Evolutionary conservation across 1,140 invertebrate species (phyloP).

Genomic region (Tetranychus urticae): DNA sequence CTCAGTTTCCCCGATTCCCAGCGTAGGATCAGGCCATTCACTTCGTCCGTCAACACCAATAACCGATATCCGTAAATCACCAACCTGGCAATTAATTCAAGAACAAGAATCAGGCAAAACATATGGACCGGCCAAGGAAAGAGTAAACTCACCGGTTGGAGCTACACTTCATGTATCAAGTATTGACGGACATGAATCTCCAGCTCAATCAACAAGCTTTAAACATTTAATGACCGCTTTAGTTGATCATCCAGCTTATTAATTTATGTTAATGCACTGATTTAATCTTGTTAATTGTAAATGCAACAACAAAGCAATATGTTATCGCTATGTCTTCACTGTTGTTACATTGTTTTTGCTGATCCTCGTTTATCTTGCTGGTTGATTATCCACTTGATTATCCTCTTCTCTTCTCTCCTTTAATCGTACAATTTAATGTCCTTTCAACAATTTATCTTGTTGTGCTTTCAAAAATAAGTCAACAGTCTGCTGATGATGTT

Average conservation of each 20-base stretch:
- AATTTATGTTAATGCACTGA: too few species aligned
- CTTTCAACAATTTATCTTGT: too few species aligned
- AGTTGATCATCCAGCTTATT: background rate
- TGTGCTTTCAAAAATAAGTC: too few species aligned
- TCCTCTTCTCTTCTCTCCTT: too few species aligned
- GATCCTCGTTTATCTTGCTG: too few species aligned
- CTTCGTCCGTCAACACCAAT: background rate
- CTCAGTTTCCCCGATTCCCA: background rate
- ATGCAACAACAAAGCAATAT: too few species aligned
- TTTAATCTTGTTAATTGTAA: too few species aligned
- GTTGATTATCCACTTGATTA: too few species aligned
- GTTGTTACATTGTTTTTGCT: too few species aligned
- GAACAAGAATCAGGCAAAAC: conserved; percentile 1
- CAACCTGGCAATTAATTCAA: conserved; percentile 11
- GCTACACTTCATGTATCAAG: background rate
- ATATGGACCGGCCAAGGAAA: background rate
- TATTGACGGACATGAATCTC: background rate
- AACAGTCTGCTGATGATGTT: too few species aligned
- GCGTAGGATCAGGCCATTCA: conserved; percentile 2
- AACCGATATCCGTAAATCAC: conserved; percentile 13
- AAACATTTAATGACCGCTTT: background rate
- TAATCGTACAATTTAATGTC: too few species aligned
- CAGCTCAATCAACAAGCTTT: background rate
- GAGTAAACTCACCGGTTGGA: background rate
- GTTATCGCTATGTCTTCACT: too few species aligned